Base-by-base conservation (phyloP, 2,888 invertebrate genomes). In the Cerceris ruficornis region DNA sequence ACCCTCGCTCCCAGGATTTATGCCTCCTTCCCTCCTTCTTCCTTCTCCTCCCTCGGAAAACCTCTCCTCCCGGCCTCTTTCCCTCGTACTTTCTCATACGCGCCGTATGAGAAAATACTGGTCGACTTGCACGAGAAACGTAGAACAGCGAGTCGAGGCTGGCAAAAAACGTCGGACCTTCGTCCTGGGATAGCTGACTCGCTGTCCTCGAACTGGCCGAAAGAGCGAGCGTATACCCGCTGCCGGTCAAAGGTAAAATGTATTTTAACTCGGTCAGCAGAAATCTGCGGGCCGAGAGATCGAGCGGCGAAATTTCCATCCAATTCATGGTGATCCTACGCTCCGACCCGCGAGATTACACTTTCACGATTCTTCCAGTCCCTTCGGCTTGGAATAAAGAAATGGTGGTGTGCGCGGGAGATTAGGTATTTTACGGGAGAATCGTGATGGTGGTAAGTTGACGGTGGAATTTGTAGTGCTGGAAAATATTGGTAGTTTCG, bases 111-210 rank as follows among this genome's bases (percentile, higher is more conserved):
- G 70, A 50, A 70, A 72, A 75, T 80, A 80, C 70, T 54, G 77
- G 67, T 69, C 80, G 74, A 66, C 70, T 80, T 54, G 55, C 13
- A 28, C 13, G 55, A 62, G 67, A 67, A n/a, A 54, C 60, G 64
- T 55, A 7, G 60, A 49, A 43, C 61, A 62, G 61, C 67, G 67
- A 49, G 67, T 67, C 60, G 50, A 28, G 14, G n/a, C 14, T 49
- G 28, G 60, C 60, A 76, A 81, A 83, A 60, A 81, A 76, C 52
- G 50, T 28, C 17, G 60, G 64, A 68, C 70, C 72, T 67, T 57
- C 70, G 72, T 69, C 49, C 64, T 39, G 14, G 67, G 62, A 65
- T 64, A 83, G 83, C 83, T 81, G 83, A 79, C 69, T 83, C 81
- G 64, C 77, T 75, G 54, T 52, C 62, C 69, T 58, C 57, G 67